Base-by-base conservation (phyloP, 1,140 invertebrate species). In the Apocrypta bakeri region DNA sequence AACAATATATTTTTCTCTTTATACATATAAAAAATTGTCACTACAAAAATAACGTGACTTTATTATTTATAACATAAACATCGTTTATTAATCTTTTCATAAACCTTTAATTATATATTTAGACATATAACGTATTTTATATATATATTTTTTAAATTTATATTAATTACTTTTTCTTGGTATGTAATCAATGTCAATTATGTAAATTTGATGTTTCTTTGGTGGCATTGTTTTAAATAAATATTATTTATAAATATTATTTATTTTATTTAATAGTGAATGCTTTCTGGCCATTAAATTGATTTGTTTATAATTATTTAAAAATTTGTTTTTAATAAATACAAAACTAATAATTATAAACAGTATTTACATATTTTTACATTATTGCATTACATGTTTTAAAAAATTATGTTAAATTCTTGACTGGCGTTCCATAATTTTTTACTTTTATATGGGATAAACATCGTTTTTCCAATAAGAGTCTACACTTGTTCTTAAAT, bases 401-500 rank as follows among this genome's bases (percentile, higher is more conserved):
- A 40, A 42, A 48, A 48, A 40, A 24, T 17, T 48, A 17, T 17
- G 14, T 12, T 2, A 48, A 48, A 17, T 21, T 73, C 11, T 73
- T 2, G 27, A n/a, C n/a, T n/a, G n/a, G n/a, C n/a, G n/a, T n/a
- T n/a, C n/a, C n/a, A 14, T 69, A 33, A 25, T 9, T 68, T 31
- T 27, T 12, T 48, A 74, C 21, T 25, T 7, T 48, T 73, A 73
- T 17, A 61, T n/a, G 17, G 21, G 6, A 33, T 75, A 76, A 24
- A 69, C 24, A 69, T 82, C 64, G 37, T 77, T 63, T 40, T 77
- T 77, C 40, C 64, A 71, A 71, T 69, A 77, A 27, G 63, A 71
- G 33, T 24, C 84, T 24, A 90, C 80, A 66, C 88, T 87, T 66
- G 85, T 85, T 37, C 86, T 83, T 29, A 92, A 29, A 83, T 88